Evolutionary conservation across 2,797 vertebrate genomes (phyloP), one percentile per base, ranked within the genome.

Genomic region (Bryconaethiops microstoma): DNA sequence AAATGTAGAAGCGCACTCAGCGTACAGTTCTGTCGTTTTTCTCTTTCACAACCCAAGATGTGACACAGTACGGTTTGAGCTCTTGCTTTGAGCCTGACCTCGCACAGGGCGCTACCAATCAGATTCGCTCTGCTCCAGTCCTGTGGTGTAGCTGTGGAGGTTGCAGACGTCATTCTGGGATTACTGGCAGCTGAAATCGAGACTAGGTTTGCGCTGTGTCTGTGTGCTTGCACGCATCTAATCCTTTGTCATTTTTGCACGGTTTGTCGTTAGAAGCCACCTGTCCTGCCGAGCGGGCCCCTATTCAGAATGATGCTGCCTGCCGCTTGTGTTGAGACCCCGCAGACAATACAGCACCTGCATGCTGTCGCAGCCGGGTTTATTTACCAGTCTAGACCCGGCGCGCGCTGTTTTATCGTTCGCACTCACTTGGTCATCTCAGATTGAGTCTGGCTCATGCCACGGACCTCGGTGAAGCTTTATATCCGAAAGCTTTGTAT

Each of bases 371-470:
- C 25, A 7, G 5, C n/a, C 57, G 68, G 17, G 13, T 77, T 68
- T 77, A 57, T 77, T 77, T 70, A 70, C 54, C 77, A 78, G 55
- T 42, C 39, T 21, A 45, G 64, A 63, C 29, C 13, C 62, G 6
- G 13, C 42, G 64, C 42, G 39, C n/a, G n/a, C n/a, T n/a, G n/a
- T n/a, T 4, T 35, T 35, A 21, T 64, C 29, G 17, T 35, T 35
- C 39, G 4, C 25, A 39, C 13, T 64, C 62, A 64, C 62, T 39
- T 1, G 0, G 62, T 64, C 21, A 29, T 17, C 62, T 35, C 25
- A 6, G 29, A 35, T 16, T 29, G 25, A 6, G 12, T 4, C 6
- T 7, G 3, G 19, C 23, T 14, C 6, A 16, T 16, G 62, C 10
- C 21, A 13, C 10, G 9, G 55, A 9, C 6, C 55, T 21, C 17